These are phyloP conservation scores for Ormyrus labotus DNA, from an alignment of 2,888 invertebrate genomes.

Conservation along the genomic window DNA sequence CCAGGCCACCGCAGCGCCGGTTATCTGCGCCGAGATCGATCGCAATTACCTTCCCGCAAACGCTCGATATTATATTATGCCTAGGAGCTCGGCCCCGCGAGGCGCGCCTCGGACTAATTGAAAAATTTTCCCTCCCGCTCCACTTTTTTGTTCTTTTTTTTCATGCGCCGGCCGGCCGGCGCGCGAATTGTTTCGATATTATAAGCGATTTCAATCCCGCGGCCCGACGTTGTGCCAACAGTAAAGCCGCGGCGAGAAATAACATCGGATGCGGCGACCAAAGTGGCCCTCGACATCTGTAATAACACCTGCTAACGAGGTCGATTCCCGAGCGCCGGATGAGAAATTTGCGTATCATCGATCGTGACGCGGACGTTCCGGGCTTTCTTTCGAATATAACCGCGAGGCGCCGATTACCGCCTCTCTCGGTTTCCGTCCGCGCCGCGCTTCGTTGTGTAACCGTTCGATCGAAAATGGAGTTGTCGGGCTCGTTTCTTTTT, in stretches of 20 bases:
- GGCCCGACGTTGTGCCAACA: not conserved
- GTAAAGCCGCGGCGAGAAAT: not conserved
- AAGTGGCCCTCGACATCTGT: slow-evolving; percentile 30
- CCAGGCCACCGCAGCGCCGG: not conserved
- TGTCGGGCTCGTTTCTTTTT: no score
- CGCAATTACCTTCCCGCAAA: slow-evolving; percentile 9
- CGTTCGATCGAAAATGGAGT: no score
- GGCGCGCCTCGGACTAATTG: slow-evolving; percentile 1
- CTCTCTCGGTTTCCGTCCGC: no score
- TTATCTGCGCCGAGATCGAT: slow-evolving; percentile 22
- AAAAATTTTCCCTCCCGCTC: slow-evolving; percentile 6
- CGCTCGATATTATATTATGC: slow-evolving; percentile 6
- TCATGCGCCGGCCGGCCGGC: not conserved
- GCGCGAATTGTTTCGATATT: not conserved
- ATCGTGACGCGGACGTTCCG: not conserved
- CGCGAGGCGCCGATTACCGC: no score
- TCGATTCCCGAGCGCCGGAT: not conserved
- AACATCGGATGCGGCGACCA: not conserved
- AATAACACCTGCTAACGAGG: slow-evolving; percentile 33
- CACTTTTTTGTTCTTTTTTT: not conserved
- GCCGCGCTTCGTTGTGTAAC: no score
- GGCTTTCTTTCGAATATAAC: not conserved
- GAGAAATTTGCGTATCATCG: slow-evolving; percentile 8
- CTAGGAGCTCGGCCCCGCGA: not conserved
- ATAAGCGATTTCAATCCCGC: slow-evolving; percentile 5